Percentiles rank a stretch among this genome's conserved stretches.
These are phyloP conservation scores for Myotis lucifugus DNA, from an alignment of 2,113 vertebrate species.

Conservation along the genomic window DNA sequence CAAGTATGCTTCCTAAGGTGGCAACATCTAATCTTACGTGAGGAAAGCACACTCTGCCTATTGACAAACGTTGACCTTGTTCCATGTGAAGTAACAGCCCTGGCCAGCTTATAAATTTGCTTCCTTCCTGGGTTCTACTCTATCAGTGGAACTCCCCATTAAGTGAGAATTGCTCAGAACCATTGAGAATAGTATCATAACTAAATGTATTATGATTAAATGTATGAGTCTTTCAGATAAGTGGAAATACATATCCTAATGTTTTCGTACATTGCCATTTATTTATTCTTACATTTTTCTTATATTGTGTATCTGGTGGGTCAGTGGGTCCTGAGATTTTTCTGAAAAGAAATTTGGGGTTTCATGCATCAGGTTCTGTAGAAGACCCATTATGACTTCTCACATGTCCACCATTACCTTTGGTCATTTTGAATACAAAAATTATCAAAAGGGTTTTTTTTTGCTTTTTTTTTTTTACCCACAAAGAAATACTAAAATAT, in stretches of 20 bases:
- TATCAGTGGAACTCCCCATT: neutral
- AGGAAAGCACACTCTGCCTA: neutral
- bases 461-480: neutral
- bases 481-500: constrained; percentile 22
- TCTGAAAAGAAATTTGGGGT: neutral
- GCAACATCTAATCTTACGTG: neutral
- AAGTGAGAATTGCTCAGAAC: neutral
- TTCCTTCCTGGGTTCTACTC: neutral
- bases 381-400: neutral
- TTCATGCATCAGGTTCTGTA: neutral
- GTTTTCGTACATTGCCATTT: neutral
- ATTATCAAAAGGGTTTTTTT: neutral
- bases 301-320: neutral
- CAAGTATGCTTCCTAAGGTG: neutral
- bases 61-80: neutral
- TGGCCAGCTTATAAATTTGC: neutral
- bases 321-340: neutral
- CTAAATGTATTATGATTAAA: neutral
- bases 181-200: neutral
- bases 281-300: constrained; percentile 5
- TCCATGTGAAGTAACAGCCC: neutral
- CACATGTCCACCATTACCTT: neutral
- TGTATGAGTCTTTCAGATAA: neutral
- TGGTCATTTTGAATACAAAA: constrained; percentile 13
- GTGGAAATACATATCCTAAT: neutral